Percentiles rank a stretch among this genome's conserved stretches.
Conservation (phyloP, 2,888 invertebrate species). For the Nomada lathburiana region DNA sequence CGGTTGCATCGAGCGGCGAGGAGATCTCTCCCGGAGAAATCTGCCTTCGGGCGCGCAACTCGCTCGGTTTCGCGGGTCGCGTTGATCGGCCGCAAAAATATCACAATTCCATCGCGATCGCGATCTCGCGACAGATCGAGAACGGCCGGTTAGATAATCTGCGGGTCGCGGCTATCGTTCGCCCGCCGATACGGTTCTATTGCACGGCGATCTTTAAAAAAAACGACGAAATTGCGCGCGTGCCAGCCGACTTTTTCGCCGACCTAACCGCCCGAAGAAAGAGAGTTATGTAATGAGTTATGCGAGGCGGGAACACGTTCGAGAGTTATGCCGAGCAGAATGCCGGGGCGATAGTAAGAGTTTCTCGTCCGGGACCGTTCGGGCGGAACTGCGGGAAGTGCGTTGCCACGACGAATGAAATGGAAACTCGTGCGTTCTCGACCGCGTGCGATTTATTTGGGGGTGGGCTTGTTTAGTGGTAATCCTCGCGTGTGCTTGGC, state of each 20-base stretch:
- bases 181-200: background rate
- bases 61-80: no score
- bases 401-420: slow-evolving; percentile 25
- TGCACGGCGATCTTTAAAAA: background rate
- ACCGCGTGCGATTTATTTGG: slow-evolving; percentile 9
- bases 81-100: no score
- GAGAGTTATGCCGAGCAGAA: slow-evolving; percentile 42
- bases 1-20: no score
- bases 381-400: slow-evolving; percentile 62
- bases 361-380: slow-evolving; percentile 49
- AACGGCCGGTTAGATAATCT: no score
- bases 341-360: slow-evolving; percentile 37
- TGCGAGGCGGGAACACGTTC: slow-evolving; percentile 42
- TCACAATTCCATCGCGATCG: no score
- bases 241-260: slow-evolving; percentile 10
- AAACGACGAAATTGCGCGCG: slow-evolving; percentile 39
- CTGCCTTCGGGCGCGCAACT: no score
- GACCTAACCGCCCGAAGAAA: slow-evolving; percentile 38
- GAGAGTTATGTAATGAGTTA: slow-evolving; percentile 59
- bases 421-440: slow-evolving; percentile 17
- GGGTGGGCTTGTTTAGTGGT: background rate
- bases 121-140: no score
- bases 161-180: no score
- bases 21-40: no score
- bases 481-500: background rate